These are phyloP conservation scores for Athene noctua DNA, from an alignment of 2,113 vertebrate species.

Conservation along the genomic window DNA sequence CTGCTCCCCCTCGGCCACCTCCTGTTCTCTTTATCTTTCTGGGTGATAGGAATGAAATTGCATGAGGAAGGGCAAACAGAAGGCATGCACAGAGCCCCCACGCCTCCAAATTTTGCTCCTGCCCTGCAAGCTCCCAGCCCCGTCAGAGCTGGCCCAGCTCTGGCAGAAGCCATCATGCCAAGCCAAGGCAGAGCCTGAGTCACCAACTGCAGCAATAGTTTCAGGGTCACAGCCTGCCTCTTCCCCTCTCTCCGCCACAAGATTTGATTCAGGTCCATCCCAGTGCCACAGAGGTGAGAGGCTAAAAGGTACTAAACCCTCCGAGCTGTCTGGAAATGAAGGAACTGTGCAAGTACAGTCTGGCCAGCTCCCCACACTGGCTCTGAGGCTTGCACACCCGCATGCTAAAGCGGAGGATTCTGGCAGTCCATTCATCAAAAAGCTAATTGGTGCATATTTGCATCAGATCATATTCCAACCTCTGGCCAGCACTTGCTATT, in stretches of 20 bases:
- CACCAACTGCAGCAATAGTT: background rate
- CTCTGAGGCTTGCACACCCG: background rate
- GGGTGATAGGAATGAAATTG: background rate
- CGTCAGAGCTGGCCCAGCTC: rapidly evolving
- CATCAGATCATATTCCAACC: background rate
- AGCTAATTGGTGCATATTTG: background rate
- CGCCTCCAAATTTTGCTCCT: background rate
- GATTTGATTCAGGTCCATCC: background rate
- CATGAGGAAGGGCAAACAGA: background rate
- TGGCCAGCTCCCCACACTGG: background rate
- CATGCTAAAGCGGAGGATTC: background rate
- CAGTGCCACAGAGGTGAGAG: background rate
- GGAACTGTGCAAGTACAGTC: background rate
- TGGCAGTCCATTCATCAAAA: background rate
- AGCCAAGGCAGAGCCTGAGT: background rate
- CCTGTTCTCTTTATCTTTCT: background rate
- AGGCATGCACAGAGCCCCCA: background rate
- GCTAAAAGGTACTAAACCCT: background rate
- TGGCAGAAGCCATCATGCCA: background rate
- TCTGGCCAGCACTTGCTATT: background rate
- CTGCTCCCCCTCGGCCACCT: rapidly evolving
- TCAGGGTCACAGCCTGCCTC: background rate
- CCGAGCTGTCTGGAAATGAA: background rate
- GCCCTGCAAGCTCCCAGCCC: background rate
- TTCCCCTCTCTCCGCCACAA: background rate